phyloP scores from a whole-genome alignment of 2,888 invertebrate genomes.

The Acrobasis repandana region DNA sequence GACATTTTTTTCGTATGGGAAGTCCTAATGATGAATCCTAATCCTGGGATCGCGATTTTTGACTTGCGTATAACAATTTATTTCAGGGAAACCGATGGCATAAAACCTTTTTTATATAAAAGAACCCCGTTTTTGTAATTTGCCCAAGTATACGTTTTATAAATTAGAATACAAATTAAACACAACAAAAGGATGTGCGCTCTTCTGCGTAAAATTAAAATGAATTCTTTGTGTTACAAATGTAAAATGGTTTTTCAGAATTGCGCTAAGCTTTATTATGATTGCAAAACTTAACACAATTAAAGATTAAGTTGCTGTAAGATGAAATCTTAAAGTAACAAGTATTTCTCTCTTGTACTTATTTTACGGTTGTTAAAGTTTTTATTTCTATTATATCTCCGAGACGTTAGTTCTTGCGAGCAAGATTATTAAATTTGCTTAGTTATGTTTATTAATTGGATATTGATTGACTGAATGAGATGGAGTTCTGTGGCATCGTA shows the following conservation, averaged over 20 bases:
- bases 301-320: not conserved
- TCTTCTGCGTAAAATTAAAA: conserved; percentile 5
- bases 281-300: not conserved
- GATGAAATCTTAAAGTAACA: not conserved
- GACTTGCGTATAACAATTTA: no score
- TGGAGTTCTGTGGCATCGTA: no score
- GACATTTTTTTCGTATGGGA: no score
- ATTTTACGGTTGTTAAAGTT: not conserved
- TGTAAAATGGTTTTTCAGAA: conserved; percentile 2
- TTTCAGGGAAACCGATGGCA: no score
- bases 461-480: no score
- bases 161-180: conserved; percentile 20
- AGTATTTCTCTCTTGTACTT: not conserved
- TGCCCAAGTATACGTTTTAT: not conserved
- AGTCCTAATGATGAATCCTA: no score
- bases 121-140: not conserved
- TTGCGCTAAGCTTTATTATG: not conserved
- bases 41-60: no score
- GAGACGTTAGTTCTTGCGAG: no score
- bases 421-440: no score
- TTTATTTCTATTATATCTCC: no score
- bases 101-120: no score
- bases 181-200: conserved; percentile 13
- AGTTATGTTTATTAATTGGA: no score
- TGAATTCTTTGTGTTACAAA: conserved; percentile 1